Conservation (phyloP, 2,888 invertebrate species). For the Lasioglossum villosulum region DNA sequence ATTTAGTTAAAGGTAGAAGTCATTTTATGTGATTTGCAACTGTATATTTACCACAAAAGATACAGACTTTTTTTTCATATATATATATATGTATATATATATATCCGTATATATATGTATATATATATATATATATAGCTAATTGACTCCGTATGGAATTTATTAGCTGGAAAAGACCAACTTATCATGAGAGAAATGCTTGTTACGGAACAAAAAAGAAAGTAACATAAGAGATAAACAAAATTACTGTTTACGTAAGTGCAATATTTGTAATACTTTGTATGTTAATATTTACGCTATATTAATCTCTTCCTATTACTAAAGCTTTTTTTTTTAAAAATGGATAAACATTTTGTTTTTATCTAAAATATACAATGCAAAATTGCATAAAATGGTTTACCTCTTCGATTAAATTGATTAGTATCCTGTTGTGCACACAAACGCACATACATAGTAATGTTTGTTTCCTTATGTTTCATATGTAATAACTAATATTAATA, state of each 20-base stretch:
- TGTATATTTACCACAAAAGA: constrained; percentile 43
- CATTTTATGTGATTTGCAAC: constrained; percentile 60
- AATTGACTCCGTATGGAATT: neutral
- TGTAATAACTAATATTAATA: constrained; percentile 80
- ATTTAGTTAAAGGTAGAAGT: constrained; percentile 67
- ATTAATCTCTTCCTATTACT: constrained; percentile 6
- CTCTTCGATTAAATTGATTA: constrained; percentile 66
- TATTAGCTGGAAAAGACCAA: constrained; percentile 12
- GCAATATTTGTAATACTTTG: constrained; percentile 18
- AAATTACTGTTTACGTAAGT: constrained; percentile 6
- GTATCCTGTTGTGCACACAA: constrained; percentile 58
- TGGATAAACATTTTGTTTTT: neutral
- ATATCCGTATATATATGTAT: neutral
- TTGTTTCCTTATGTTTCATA: constrained; percentile 74
- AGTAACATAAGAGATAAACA: constrained; percentile 11
- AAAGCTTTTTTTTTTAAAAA: constrained; percentile 8
- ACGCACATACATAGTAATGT: constrained; percentile 71
- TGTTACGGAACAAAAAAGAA: neutral
- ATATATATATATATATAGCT: neutral
- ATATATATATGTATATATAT: neutral
- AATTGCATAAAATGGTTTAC: constrained; percentile 62
- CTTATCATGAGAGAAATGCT: constrained; percentile 8
- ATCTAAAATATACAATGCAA: constrained; percentile 56
- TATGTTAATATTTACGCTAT: constrained; percentile 8
- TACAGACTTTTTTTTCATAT: neutral